Evolutionary conservation across 2,888 invertebrate species (phyloP), one percentile per base, ranked within the genome.

Genomic region (Halictus ligatus): DNA sequence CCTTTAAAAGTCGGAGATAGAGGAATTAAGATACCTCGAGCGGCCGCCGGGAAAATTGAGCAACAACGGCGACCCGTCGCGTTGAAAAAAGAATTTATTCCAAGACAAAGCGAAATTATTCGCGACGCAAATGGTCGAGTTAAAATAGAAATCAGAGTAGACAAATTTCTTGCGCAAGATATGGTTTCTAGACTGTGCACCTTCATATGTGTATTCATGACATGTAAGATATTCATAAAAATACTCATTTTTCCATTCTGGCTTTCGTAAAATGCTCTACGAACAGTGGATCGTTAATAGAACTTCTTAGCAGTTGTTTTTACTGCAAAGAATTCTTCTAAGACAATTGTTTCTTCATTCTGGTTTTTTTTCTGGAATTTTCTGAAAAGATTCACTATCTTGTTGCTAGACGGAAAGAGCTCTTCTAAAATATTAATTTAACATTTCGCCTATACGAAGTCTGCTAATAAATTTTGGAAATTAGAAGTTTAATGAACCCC

Each of bases 1-100:
- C 67, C 15, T 78, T 83, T 83, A 69, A 75, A 83, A 85, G 60
- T 83, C 71, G 64, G 15, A 80, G 67, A 67, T 75, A 84, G 72
- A 78, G 64, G 48, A 84, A 84, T 73, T 64, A 79, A 67, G 60
- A 64, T 64, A 64, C 60, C 60, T 2, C 60, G 54, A 2, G 54
- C 54, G 1, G 50, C 60, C 46, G 54, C 69, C 50, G 46, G 8
- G 83, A 48, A 71, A 84, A 83, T 43, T 78, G 67, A 46, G 60
- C 69, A 78, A 83, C 69, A 75, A 67, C 60, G 18, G 21, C n/a
- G 69, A 50, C 48, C 50, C 21, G 67, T 35, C 5, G 29, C 50
- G 40, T 25, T 25, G 43, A 74, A 50, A 50, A n/a, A 29, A 15
- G 13, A 40, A 71, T 79, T 60, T 4, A n/a, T 21, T 54, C 10